phyloP scores from a whole-genome alignment of 2,113 vertebrate genomes.

The Xiphophorus maculatus region DNA sequence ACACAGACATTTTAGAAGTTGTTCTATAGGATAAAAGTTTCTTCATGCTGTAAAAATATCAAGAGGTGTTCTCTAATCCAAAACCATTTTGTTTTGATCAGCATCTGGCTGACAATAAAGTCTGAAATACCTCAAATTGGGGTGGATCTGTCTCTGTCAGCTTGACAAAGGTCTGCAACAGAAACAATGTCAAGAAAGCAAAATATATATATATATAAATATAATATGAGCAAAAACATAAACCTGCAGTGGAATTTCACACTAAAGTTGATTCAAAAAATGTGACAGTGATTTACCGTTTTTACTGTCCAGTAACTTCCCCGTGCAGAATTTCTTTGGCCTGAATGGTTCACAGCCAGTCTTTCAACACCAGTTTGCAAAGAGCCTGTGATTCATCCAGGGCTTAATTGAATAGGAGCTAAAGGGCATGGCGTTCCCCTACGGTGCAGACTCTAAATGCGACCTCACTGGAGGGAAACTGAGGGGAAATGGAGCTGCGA shows the following conservation, averaged over 20 bases:
- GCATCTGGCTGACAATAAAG: too few relatives aligned
- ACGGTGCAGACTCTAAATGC: slow-evolving; percentile 57
- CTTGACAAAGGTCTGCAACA: too few relatives aligned
- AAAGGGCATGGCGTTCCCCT: slow-evolving; percentile 56
- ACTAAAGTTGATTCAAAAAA: slow-evolving; percentile 69
- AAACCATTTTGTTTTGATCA: too few relatives aligned
- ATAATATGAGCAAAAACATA: slow-evolving; percentile 3
- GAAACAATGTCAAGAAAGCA: slow-evolving; percentile 11
- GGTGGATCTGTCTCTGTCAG: too few relatives aligned
- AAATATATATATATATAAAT: neutral
- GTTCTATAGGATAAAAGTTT: too few relatives aligned
- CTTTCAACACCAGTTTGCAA: slow-evolving; percentile 31
- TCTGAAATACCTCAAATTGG: too few relatives aligned
- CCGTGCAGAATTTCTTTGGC: slow-evolving; percentile 19
- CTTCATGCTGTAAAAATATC: too few relatives aligned
- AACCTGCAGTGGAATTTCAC: slow-evolving; percentile 24
- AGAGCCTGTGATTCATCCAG: slow-evolving; percentile 14
- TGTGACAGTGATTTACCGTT: slow-evolving; percentile 58
- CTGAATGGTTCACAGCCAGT: slow-evolving; percentile 31
- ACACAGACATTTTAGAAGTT: too few relatives aligned
- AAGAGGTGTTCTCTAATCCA: too few relatives aligned
- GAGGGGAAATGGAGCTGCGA: slow-evolving; percentile 53
- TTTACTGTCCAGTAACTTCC: slow-evolving; percentile 64
- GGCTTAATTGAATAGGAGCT: slow-evolving; percentile 69
- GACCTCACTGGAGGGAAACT: slow-evolving; percentile 48